Evolutionary conservation across 1,140 invertebrate genomes (phyloP), one percentile per base, ranked within the genome.

Genomic region (Hypothenemus hampei): DNA sequence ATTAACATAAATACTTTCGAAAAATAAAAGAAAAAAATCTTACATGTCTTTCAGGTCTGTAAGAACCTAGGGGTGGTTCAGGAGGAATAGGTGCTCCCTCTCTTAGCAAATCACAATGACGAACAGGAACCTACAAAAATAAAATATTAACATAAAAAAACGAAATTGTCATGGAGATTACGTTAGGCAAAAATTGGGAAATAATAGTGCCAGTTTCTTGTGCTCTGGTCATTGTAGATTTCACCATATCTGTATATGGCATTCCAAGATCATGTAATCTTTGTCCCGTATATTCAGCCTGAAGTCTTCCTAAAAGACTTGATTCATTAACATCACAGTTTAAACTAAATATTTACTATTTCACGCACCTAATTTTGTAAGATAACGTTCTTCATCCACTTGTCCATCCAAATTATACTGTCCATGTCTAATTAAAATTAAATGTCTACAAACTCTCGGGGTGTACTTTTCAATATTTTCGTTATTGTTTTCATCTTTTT

Each of bases 81-180:
- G 87, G 88, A 5, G 93, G 93, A 64, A 94, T 85, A 0, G 97
- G 97, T 1, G 91, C 89, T 5, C 97, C 97, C 75, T 98, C 94
- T 66, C 91, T 82, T n/a, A 97, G 70, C 31, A 96, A 75, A 54
- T 86, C 79, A 67, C 84, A 85, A 59, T 85, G 76, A 44, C 80
- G 65, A 22, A 82, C 73, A 15, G 79, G 71, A 37, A 84, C 65
- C 55, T 71, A 35, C 59, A 58, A 48, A 8, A 35, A 51, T 1
- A 31, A 31, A 31, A 31, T 31, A 33, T 15, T 31, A n/a, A 22
- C 3, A 37, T 35, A 36, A 18, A 3, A 40, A 20, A 41, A 54
- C 11, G 10, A 45, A 16, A 45, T 46, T 24, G 6, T 6, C 1
- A 18, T 15, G 19, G 1, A 23, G 31, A 37, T 72, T 50, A 77